Percentiles rank a stretch among this genome's conserved stretches.
Evolutionary conservation across 2,888 invertebrate genomes (phyloP).

Genomic region (Scrobipalpa atriplicella): DNA sequence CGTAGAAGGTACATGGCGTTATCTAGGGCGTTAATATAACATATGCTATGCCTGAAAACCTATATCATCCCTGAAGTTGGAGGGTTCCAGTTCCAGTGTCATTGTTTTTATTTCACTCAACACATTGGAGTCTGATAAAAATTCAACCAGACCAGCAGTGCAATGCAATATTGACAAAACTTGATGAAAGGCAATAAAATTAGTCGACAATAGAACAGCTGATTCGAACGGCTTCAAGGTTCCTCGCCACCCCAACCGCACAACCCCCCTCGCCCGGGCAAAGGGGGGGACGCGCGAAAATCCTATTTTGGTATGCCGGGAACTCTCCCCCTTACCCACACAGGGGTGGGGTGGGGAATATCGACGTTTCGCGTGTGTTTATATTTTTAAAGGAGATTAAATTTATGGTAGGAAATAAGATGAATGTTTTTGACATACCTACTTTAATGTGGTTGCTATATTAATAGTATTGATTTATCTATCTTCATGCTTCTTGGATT

Average conservation of each 20-base stretch:
- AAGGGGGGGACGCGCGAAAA: slow-evolving; percentile 38
- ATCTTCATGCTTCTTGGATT: no score
- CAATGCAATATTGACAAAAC: slow-evolving; percentile 12
- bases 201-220: slow-evolving; percentile 64
- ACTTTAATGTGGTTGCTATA: no score
- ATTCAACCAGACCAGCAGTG: not conserved
- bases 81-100: no score
- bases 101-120: no score
- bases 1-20: no score
- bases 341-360: slow-evolving; percentile 9
- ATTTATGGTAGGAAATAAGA: slow-evolving; percentile 4
- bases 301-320: slow-evolving; percentile 21
- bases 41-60: no score
- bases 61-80: no score
- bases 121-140: no score
- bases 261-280: slow-evolving; percentile 37
- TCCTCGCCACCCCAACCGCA: slow-evolving; percentile 40
- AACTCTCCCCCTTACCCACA: slow-evolving; percentile 19
- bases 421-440: not conserved
- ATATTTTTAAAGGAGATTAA: slow-evolving; percentile 13
- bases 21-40: no score
- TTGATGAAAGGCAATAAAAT: slow-evolving; percentile 34
- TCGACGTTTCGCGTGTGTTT: slow-evolving; percentile 12
- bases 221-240: slow-evolving; percentile 70
- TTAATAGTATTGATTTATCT: no score